Evolutionary conservation across 2,888 invertebrate species (phyloP).

Genomic region (Vandiemenella viatica): DNA sequence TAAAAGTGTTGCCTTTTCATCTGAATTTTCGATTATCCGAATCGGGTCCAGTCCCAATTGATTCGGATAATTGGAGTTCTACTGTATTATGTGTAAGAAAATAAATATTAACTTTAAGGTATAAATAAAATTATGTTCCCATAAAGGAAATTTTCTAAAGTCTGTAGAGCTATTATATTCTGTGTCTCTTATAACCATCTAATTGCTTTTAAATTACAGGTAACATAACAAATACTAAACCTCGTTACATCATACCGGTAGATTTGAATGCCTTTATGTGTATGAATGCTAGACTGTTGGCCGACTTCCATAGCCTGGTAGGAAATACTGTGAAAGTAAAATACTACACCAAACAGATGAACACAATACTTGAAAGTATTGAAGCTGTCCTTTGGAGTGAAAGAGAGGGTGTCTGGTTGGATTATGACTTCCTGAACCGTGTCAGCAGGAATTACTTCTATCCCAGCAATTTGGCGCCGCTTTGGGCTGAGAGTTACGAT

Average conservation of each 20-base stretch:
- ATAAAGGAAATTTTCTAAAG: no score
- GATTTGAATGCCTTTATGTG: slow-evolving; percentile 68
- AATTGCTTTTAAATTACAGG: slow-evolving; percentile 22
- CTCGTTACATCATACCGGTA: slow-evolving; percentile 55
- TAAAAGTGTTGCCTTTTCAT: no score
- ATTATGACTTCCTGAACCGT: slow-evolving; percentile 46
- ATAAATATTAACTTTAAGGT: no score
- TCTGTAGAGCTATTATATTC: no score
- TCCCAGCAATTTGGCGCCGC: slow-evolving; percentile 54
- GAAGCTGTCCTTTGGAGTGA: slow-evolving; percentile 59
- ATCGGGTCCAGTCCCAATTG: no score
- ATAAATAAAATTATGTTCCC: no score
- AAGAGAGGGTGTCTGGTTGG: slow-evolving; percentile 63
- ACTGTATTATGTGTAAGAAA: no score
- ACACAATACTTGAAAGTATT: slow-evolving; percentile 41
- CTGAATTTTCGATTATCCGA: no score
- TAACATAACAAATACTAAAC: slow-evolving; percentile 45
- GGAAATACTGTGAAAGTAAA: slow-evolving; percentile 32
- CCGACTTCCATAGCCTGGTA: slow-evolving; percentile 40
- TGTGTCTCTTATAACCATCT: no score
- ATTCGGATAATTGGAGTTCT: no score
- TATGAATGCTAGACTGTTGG: slow-evolving; percentile 46
- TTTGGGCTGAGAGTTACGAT: slow-evolving; percentile 51
- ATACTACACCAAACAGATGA: slow-evolving; percentile 37
- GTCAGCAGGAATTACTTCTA: slow-evolving; percentile 48